Base-by-base conservation (phyloP, 2,888 invertebrate genomes). In the Norana najaformis region DNA sequence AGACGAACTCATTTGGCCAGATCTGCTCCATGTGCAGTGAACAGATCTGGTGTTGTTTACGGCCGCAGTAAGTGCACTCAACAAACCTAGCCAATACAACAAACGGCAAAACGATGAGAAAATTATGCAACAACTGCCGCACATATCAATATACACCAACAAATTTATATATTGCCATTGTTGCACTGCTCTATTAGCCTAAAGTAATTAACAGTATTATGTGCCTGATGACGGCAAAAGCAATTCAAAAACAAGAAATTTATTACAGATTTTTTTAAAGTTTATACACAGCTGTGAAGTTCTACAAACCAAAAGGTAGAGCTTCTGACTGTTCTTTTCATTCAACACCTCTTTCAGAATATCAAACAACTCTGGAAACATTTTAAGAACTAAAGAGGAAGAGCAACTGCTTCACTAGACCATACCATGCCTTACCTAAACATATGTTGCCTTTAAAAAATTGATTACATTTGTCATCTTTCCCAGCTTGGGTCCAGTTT, bases 21-120 rank as follows among this genome's bases (percentile, higher is more conserved):
- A 99, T 99, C 92, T 96, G 96, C 95, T 99, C 99, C 95, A 98
- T 96, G 96, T 99, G 98, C 91, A 99, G 96, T 90, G 98, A 98
- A 95, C 99, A 99, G 93, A 99, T 99, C 95, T 98, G 98, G 95
- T 99, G 99, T 94, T 98, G 97, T 95, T 99, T 99, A 91, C 99
- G 96, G 36, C 98, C 98, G 95, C 99, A 99, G 94, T 99, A 98
- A 94, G 96, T 96, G 95, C 99, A 99, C 93, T 97, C 96, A 89
- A 99, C 98, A 95, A 99, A 98, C 41, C 94, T 94, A 85, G 23
- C 36, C 36, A 37, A 89, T 39, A 20, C 14, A 30, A 36, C 5
- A 37, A 83, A 39, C 37, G 23, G 30, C 23, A 41, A 41, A n/a
- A 35, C 34, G 38, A 16, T 16, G 36, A 37, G 35, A 88, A 35